These are phyloP conservation scores for Cephonodes hylas DNA, from an alignment of 2,888 invertebrate species.

Conservation along the genomic window DNA sequence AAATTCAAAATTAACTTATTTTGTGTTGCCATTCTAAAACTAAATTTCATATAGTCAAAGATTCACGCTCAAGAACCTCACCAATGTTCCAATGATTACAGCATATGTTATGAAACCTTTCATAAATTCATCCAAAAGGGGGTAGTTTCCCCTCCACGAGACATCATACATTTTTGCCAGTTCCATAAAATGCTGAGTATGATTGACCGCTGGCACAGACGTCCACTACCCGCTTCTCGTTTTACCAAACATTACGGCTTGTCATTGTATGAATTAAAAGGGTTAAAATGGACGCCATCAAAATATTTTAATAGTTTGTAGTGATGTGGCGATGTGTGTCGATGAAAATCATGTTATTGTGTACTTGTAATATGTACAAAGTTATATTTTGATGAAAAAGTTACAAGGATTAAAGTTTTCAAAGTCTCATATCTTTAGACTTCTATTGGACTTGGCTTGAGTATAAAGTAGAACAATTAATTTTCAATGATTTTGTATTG, in stretches of 20 bases:
- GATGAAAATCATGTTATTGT: not conserved
- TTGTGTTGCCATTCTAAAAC: too few species aligned
- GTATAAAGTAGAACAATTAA: too few species aligned
- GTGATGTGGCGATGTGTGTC: constrained; percentile 31
- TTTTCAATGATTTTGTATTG: too few species aligned
- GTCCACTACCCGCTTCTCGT: constrained; percentile 53
- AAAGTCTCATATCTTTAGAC: too few species aligned
- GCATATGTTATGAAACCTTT: not conserved
- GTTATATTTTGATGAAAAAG: not conserved
- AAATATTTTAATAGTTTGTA: constrained; percentile 61
- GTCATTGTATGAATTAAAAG: constrained; percentile 62
- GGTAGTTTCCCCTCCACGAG: not conserved
- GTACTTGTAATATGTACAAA: not conserved
- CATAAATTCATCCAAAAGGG: not conserved
- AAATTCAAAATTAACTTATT: too few species aligned
- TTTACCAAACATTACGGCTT: constrained; percentile 40
- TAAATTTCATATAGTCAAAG: too few species aligned
- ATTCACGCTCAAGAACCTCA: too few species aligned
- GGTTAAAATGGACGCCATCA: constrained; percentile 40
- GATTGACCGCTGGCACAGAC: constrained; percentile 71
- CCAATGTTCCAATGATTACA: not conserved
- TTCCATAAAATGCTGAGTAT: constrained; percentile 23
- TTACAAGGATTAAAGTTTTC: too few species aligned
- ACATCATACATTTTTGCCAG: not conserved
- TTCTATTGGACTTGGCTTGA: too few species aligned